Evolutionary conservation across 1,140 invertebrate genomes (phyloP).

Genomic region (Calephelis nemesis): DNA sequence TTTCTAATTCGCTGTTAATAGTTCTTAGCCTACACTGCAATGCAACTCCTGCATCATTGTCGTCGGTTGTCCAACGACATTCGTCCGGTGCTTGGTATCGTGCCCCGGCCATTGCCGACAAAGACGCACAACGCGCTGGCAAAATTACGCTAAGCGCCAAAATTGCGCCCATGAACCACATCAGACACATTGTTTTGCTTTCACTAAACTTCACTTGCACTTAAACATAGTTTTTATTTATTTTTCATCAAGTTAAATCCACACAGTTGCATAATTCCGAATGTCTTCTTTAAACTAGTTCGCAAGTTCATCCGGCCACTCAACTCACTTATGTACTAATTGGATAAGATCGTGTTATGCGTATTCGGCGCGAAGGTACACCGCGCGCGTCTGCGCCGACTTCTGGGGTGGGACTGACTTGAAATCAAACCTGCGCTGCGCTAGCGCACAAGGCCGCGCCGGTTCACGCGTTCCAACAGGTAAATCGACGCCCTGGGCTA

Average conservation of each 20-base stretch:
- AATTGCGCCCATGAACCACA: conserved; percentile 60
- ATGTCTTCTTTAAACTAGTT: conserved; percentile 40
- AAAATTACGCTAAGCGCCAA: conserved; percentile 63
- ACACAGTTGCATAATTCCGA: conserved; percentile 21
- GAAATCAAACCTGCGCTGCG: conserved; percentile 69
- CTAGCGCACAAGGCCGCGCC: conserved; percentile 76
- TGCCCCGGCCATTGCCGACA: conserved; percentile 70
- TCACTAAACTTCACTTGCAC: conserved; percentile 66
- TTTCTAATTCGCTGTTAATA: conserved; percentile 93
- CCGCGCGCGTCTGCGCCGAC: conserved; percentile 60
- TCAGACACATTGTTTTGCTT: conserved; percentile 62
- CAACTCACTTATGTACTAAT: conserved; percentile 75
- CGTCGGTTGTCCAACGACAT: conserved; percentile 87
- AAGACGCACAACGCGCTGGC: conserved; percentile 64
- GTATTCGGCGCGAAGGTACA: conserved; percentile 40
- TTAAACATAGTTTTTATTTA: conserved; percentile 64
- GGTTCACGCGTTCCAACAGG: conserved; percentile 78
- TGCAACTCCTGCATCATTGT: conserved; percentile 84
- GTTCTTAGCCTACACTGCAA: conserved; percentile 89
- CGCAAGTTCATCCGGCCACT: conserved; percentile 70
- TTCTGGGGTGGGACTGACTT: conserved; percentile 73
- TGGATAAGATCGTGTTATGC: conserved; percentile 65
- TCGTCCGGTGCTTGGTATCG: conserved; percentile 91
- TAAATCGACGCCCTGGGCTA: conserved; percentile 51
- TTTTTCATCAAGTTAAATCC: conserved; percentile 7